Evolutionary conservation across 1,140 invertebrate genomes (phyloP), one percentile per base, ranked within the genome.

Genomic region (Zaprionus tsacasi): DNA sequence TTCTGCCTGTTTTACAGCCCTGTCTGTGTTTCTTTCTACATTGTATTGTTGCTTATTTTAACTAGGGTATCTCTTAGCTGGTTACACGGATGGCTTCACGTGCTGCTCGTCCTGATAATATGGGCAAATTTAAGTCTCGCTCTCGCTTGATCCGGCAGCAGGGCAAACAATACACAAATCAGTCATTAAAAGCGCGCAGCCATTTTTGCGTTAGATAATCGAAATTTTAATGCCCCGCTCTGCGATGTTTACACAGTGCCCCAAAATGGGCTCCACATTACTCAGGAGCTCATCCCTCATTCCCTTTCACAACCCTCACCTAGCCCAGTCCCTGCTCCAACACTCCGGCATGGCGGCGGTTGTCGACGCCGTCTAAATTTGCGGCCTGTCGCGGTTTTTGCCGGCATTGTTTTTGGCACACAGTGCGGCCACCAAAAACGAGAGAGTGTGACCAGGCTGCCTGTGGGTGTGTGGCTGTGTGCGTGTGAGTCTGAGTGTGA

Each of bases 111-210:
- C 40, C 21, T 50, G 11, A 50, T 36, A 70, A 76, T 50, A 33
- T 59, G 58, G 17, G 30, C 36, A 60, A 71, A 65, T 80, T 79
- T 82, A 82, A 79, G 57, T 36, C 56, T 60, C 66, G 70, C 33
- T 8, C 33, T 61, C 40, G 45, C 67, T 63, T 59, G 50, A 61
- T 54, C 67, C 57, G 73, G 50, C 61, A 71, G 68, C 55, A 33
- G 27, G 30, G 45, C 48, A 76, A 76, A 76, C 68, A 71, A 82
- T 76, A 70, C 76, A 79, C 71, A 76, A 73, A 79, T 82, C 80
- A 81, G 75, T 85, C 74, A 85, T 85, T 85, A 78, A 80, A 80
- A 82, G 82, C 76, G 59, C 59, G 70, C 64, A 59, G 79, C 66
- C 65, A 74, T 66, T 82, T 66, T 61, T 60, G 63, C 68, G 56